These are phyloP conservation scores for Chaenodraco wilsoni DNA, from an alignment of 2,797 vertebrate genomes.

Conservation along the genomic window DNA sequence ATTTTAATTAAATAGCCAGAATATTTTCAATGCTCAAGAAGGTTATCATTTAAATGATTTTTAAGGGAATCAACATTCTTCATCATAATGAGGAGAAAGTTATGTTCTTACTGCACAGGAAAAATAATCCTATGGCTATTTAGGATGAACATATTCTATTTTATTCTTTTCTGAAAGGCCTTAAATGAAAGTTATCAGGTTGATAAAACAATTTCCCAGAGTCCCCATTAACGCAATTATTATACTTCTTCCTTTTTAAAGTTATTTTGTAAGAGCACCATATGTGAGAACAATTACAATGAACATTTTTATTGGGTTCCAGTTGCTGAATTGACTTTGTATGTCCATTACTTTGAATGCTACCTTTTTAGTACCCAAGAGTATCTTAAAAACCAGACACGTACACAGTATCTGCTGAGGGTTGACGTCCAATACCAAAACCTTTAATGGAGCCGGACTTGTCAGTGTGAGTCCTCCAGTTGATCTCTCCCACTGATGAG, in stretches of 20 bases:
- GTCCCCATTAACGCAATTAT: slow-evolving; percentile 11
- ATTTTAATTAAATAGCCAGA: background rate
- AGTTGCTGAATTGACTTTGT: slow-evolving; percentile 7
- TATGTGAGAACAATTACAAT: background rate
- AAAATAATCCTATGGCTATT: background rate
- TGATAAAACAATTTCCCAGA: slow-evolving; percentile 16
- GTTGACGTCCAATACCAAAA: background rate
- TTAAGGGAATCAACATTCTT: too few relatives aligned
- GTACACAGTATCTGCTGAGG: background rate
- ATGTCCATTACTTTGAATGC: background rate
- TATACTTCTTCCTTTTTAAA: background rate
- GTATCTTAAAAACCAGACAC: background rate
- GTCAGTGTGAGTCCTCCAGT: slow-evolving; percentile 6
- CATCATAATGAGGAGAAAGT: too few relatives aligned
- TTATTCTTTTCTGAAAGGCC: background rate
- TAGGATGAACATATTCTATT: background rate
- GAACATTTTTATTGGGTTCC: background rate
- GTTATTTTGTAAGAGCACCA: background rate
- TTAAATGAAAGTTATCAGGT: background rate
- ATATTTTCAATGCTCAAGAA: too few relatives aligned
- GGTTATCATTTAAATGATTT: too few relatives aligned
- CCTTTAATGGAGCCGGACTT: background rate
- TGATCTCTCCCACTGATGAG: slow-evolving; percentile 28
- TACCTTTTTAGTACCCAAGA: background rate
- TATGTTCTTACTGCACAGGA: too few relatives aligned